Base-by-base conservation (phyloP, 2,888 invertebrate genomes). In the Agriopis marginaria region DNA sequence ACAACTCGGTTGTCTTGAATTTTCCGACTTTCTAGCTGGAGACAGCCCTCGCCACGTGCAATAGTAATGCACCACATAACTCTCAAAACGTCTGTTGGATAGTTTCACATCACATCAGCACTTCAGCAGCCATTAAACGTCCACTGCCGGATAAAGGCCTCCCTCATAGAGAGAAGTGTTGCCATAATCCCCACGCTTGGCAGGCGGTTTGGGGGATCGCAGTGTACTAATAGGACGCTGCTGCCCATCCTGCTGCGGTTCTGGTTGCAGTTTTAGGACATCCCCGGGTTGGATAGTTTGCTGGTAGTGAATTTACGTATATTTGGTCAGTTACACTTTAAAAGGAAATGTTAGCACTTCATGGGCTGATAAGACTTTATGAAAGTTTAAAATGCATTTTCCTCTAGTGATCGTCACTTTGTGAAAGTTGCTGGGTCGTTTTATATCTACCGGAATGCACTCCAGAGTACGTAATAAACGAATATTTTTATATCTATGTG, bases 31-130 rank as follows among this genome's bases (percentile, higher is more conserved):
- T 80, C 79, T 76, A 72, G 75, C 77, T 82, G 80, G 73, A 63
- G 81, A 85, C 85, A 82, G 79, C 81, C 85, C 85, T 88, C 88
- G 86, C 86, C 86, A 88, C 87, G 86, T 87, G 84, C 84, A 82
- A 75, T 79, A 83, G 82, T 86, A 83, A 86, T 84, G 83, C 82
- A 82, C 79, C 80, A 82, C 70, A 80, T 81, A 83, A 85, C 82
- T 80, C 85, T 86, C 86, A 84, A 80, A 80, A 78, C 70, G 77
- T 78, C 75, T 82, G 78, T 83, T 83, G 79, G 77, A 85, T 83
- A 75, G 17, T 79, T 77, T 80, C 75, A 23, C 17, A 23, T 23
- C 17, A 23, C 17, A 23, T 23, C 17, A 23, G 17, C 17, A 23
- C 17, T 1, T 23, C 17, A 23, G 17, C 17, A 23, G 17, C 17